A percentile compares a stretch with the other conserved stretches of the same genome.
Evolutionary conservation across 1,140 invertebrate genomes (phyloP).

Genomic region (Pseudoatta argentina): DNA sequence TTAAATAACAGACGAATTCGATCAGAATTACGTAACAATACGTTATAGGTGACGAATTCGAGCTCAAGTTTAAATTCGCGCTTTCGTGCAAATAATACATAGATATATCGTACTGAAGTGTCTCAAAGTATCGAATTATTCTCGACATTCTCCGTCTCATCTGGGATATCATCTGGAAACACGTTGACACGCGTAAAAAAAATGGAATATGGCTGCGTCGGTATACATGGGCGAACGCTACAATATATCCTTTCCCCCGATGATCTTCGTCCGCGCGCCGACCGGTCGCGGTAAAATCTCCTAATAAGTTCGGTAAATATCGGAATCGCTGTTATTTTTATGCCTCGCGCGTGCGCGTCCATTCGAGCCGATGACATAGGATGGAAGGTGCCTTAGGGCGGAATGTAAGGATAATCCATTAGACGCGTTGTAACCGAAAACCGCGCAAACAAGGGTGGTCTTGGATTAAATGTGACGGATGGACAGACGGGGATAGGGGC

Average conservation of each 20-base stretch:
- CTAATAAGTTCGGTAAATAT: conserved; percentile 84
- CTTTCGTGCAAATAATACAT: background rate
- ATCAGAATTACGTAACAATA: too few species aligned
- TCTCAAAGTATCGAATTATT: conserved; percentile 38
- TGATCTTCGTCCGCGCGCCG: background rate
- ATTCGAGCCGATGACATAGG: conserved; percentile 66
- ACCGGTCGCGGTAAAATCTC: conserved; percentile 72
- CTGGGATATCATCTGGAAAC: conserved; percentile 37
- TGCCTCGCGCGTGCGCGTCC: conserved; percentile 69
- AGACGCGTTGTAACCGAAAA: conserved; percentile 85
- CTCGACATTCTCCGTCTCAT: conserved; percentile 13
- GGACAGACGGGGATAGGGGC: conserved; percentile 50
- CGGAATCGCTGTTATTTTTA: conserved; percentile 82
- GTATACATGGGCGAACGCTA: background rate
- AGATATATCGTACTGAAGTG: background rate
- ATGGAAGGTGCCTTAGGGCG: conserved; percentile 70
- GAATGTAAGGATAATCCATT: conserved; percentile 85
- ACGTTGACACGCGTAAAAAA: conserved; percentile 42
- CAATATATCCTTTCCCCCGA: background rate
- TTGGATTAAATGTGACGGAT: conserved; percentile 83
- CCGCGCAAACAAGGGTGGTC: conserved; percentile 84
- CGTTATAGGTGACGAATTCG: background rate
- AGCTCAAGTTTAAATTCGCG: background rate
- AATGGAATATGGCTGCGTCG: conserved; percentile 23
- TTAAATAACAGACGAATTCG: background rate